Evolutionary conservation across 1,140 invertebrate species (phyloP).

Genomic region (Dryas iulia): DNA sequence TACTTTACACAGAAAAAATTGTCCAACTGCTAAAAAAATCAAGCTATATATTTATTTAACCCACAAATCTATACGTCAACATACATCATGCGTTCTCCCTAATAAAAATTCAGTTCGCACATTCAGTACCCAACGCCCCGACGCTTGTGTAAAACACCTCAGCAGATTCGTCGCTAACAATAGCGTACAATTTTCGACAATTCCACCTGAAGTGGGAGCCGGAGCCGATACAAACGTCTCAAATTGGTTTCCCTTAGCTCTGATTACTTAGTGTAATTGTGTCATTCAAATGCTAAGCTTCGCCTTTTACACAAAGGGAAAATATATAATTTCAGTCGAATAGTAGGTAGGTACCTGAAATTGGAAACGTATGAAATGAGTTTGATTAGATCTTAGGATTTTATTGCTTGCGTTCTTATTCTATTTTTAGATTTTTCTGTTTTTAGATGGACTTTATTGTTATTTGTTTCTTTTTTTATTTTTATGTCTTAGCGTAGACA

Average conservation of each 20-base stretch:
- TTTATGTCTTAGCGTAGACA: too few species aligned
- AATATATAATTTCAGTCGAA: conserved; percentile 6
- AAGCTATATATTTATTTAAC: too few species aligned
- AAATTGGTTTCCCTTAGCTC: conserved; percentile 47
- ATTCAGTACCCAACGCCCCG: not conserved
- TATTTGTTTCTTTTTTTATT: not conserved
- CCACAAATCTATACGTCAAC: not conserved
- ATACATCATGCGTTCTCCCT: not conserved
- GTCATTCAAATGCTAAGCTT: conserved; percentile 18
- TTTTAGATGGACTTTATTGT: not conserved
- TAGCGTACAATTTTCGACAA: conserved; percentile 55
- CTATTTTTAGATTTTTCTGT: not conserved
- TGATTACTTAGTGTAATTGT: conserved; percentile 23
- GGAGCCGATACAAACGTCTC: conserved; percentile 43
- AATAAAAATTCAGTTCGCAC: not conserved
- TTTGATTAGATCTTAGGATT: not conserved
- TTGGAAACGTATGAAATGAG: not conserved
- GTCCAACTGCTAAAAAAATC: too few species aligned
- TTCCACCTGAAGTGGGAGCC: conserved; percentile 36
- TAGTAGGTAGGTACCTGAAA: not conserved
- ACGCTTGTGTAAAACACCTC: conserved; percentile 8
- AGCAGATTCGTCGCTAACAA: conserved; percentile 47
- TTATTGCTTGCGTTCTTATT: not conserved
- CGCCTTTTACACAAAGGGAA: conserved; percentile 15
- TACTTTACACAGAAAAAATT: too few species aligned